Evolutionary conservation across 2,797 vertebrate genomes (phyloP).

Genomic region (Premnoplex brunnescens): DNA sequence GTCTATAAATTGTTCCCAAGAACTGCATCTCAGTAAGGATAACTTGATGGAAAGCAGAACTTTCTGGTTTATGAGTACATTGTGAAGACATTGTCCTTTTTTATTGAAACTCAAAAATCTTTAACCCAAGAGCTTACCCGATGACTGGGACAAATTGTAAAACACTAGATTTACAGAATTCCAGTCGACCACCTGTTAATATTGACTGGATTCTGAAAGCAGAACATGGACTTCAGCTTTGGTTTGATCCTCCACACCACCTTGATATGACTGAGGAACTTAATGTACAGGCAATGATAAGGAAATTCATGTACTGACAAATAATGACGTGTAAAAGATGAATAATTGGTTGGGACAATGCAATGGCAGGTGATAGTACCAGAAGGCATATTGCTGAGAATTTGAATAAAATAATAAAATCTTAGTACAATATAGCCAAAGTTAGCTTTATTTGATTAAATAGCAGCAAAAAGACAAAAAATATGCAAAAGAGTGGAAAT

Average conservation of each 20-base stretch:
- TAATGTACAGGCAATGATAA: neutral
- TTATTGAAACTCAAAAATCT: neutral
- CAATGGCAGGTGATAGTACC: neutral
- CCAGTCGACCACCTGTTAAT: neutral
- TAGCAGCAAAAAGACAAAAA: neutral
- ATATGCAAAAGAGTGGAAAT: neutral
- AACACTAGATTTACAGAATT: neutral
- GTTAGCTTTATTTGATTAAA: neutral
- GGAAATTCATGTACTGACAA: neutral
- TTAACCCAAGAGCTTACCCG: neutral
- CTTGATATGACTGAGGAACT: neutral
- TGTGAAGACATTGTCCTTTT: neutral
- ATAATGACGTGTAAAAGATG: neutral
- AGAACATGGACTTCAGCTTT: neutral
- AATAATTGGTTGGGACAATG: neutral
- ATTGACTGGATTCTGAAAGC: neutral
- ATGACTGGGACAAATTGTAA: neutral
- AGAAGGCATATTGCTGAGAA: neutral
- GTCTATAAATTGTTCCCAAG: constrained; percentile 5
- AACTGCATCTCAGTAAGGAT: neutral
- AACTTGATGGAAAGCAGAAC: neutral
- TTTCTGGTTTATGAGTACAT: neutral
- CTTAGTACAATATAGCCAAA: neutral
- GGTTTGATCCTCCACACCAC: neutral
- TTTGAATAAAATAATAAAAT: neutral